A percentile compares a stretch with the other conserved stretches of the same genome.
Evolutionary conservation across 2,797 vertebrate genomes (phyloP).

Genomic region (Numenius phaeopus): DNA sequence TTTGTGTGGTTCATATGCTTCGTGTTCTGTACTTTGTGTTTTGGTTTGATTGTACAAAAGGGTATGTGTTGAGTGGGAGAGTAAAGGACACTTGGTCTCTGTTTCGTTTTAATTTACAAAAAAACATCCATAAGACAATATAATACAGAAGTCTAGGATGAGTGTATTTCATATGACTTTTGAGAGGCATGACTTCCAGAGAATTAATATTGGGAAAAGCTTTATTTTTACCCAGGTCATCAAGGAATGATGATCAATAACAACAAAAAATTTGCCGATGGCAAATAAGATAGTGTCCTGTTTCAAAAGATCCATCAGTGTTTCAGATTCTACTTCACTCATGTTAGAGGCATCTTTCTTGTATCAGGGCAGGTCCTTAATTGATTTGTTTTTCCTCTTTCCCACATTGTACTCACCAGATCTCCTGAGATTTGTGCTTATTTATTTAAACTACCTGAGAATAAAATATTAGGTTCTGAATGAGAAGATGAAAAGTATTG

Average conservation of each 20-base stretch:
- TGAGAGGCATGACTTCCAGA: neutral
- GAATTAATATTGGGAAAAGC: neutral
- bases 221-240: neutral
- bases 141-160: neutral
- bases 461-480: neutral
- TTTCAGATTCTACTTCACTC: neutral
- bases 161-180: neutral
- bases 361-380: neutral
- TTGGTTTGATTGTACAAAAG: neutral
- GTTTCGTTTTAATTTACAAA: neutral
- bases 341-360: neutral
- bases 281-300: neutral
- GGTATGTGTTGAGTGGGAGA: neutral
- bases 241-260: neutral
- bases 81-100: neutral
- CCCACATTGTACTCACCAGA: neutral
- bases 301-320: neutral
- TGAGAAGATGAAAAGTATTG: neutral
- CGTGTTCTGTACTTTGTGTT: neutral
- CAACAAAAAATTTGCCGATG: neutral
- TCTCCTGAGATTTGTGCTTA: constrained; percentile 12
- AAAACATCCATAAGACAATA: neutral
- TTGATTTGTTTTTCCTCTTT: constrained; percentile 18
- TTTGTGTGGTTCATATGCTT: neutral
- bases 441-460: neutral